Conservation (phyloP, 2,113 vertebrate genomes). For the Lophura nycthemera region DNA sequence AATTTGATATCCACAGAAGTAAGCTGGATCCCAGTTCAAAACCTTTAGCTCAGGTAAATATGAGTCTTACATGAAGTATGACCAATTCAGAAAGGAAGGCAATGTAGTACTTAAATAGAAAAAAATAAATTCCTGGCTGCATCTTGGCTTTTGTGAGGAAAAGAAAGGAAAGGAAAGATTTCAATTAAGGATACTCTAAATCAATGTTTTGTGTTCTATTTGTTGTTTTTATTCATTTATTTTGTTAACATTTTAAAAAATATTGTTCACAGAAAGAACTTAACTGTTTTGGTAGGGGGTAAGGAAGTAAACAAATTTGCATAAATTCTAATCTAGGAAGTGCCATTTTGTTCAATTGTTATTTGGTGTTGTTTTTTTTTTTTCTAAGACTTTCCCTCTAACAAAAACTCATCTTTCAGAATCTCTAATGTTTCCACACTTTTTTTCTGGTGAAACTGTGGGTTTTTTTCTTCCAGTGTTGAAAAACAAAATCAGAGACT, state of each 20-base stretch:
- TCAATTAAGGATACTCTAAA: background rate
- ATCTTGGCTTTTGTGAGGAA: background rate
- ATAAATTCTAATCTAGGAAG: background rate
- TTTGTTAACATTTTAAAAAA: background rate
- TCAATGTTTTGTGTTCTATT: background rate
- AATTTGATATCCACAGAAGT: slow-evolving; percentile 98
- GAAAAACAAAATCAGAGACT: background rate
- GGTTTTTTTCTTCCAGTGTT: background rate
- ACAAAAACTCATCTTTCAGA: background rate
- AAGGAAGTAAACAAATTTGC: background rate
- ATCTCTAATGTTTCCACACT: background rate
- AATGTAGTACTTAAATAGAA: background rate
- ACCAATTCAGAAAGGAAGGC: background rate
- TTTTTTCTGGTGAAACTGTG: background rate
- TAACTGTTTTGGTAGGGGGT: background rate
- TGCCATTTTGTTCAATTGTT: background rate
- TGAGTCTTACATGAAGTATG: background rate
- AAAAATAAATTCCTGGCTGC: background rate
- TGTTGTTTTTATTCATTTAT: background rate
- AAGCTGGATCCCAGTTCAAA: slow-evolving; percentile 98
- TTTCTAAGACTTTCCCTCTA: background rate
- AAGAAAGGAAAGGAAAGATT: background rate
- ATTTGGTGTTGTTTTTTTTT: no score
- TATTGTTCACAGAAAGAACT: background rate
- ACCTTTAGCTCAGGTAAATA: slow-evolving; percentile 92